phyloP scores from a whole-genome alignment of 2,113 vertebrate species.

The Centropus unirufus region DNA sequence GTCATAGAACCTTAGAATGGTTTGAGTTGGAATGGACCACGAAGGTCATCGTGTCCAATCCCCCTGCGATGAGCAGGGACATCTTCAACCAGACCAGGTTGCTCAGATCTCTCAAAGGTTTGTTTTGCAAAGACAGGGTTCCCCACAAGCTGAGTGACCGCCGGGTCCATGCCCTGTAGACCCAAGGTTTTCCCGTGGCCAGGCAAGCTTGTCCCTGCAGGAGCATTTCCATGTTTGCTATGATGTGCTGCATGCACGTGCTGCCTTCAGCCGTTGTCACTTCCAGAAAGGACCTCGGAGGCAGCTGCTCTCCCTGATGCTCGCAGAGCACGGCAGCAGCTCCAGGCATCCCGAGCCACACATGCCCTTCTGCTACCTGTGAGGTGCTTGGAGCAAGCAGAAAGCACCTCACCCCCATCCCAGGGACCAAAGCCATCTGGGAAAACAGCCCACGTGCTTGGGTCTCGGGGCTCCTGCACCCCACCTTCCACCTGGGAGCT shows the following conservation, averaged over 20 bases:
- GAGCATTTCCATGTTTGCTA: not conserved
- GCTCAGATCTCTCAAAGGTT: not conserved
- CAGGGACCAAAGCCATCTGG: not conserved
- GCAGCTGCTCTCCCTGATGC: not conserved
- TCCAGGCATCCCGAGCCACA: fast-evolving
- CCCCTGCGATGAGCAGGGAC: too few species aligned
- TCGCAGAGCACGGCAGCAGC: not conserved
- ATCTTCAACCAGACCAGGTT: too few species aligned
- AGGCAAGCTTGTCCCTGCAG: fast-evolving
- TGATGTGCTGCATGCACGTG: not conserved
- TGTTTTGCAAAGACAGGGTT: not conserved
- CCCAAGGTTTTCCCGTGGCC: not conserved
- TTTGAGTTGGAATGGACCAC: too few species aligned
- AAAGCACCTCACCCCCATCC: not conserved
- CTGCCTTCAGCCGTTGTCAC: not conserved
- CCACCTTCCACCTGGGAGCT: fast-evolving
- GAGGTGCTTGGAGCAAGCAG: not conserved
- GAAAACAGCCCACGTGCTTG: fast-evolving
- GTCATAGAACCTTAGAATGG: too few species aligned
- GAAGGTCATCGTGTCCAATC: too few species aligned
- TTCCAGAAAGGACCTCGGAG: not conserved
- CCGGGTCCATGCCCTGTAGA: not conserved
- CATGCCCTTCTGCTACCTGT: not conserved
- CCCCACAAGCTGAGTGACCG: not conserved
- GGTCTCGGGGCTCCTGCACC: not conserved